Base-by-base conservation (phyloP, 2,797 vertebrate genomes). In the Rhynchonycteris naso region DNA sequence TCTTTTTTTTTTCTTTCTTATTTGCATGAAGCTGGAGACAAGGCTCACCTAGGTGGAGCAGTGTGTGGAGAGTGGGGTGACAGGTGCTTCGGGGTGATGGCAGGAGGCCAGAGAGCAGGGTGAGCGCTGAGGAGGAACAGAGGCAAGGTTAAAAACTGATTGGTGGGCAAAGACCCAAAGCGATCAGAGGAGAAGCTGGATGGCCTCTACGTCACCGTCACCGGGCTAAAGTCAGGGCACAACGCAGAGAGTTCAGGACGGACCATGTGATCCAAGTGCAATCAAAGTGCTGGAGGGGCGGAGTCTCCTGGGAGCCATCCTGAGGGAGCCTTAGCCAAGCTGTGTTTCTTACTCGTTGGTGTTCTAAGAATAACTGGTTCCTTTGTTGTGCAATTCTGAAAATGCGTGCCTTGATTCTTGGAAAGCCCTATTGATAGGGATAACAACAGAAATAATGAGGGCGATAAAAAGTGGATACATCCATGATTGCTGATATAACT, bases 361-460 rank as follows among this genome's bases (percentile, higher is more conserved):
- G 6, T 65, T 71, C 63, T 78, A 72, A 72, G 11, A 91, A 54
- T 38, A 47, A 79, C 54, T 33, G 30, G 3, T 50, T 66, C 50
- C 75, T 90, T 50, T 1, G 16, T 18, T 82, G 54, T 80, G 2
- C 15, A 68, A 50, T 78, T 89, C 24, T n/a, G 38, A 61, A 81
- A 58, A 66, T 22, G 35, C 43, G 71, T 63, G 84, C 16, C 47
- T 50, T 59, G 56, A 75, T 72, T 90, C 47, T 87, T 91, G 13
- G 47, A 74, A 66, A 85, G 7, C 35, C 7, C 16, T 88, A 33
- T 38, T 87, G 52, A 74, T 56, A 59, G 4, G 8, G 5, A 50
- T 58, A 81, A 83, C n/a, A 95, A 69, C 50, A 63, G 80, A 72
- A 79, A 86, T 78, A 33, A 84, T 50, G 10, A 50, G n/a, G 54